A percentile compares a stretch with the other conserved stretches of the same genome.
These are phyloP conservation scores for Meleagris gallopavo DNA, from an alignment of 2,113 vertebrate genomes.

Conservation along the genomic window DNA sequence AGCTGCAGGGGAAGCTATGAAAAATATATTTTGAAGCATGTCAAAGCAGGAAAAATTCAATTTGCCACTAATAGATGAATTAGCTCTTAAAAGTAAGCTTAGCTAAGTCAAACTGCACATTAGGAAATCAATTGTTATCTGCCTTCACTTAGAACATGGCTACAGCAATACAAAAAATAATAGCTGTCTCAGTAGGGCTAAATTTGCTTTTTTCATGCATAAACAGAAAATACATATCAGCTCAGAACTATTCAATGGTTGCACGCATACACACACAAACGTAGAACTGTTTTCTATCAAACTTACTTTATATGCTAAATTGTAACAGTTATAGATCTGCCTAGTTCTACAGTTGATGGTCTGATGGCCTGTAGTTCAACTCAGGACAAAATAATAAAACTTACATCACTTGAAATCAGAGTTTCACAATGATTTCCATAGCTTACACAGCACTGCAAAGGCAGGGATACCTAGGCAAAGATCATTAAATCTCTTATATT, in stretches of 20 bases:
- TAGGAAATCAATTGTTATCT: not conserved
- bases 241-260: not conserved
- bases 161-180: not conserved
- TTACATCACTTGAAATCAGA: accelerated
- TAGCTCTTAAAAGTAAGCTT: slow-evolving; percentile 10
- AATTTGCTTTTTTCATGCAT: not conserved
- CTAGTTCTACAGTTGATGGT: not conserved
- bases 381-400: not conserved
- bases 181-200: not conserved
- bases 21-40: not conserved
- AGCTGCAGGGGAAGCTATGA: not conserved
- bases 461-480: not conserved
- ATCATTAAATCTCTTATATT: not conserved
- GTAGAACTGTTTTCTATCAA: not conserved
- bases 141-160: not conserved
- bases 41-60: slow-evolving; percentile 23
- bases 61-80: not conserved
- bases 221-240: not conserved
- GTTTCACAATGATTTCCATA: not conserved
- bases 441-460: not conserved
- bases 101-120: not conserved
- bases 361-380: not conserved
- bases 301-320: not conserved
- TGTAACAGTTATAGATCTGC: not conserved
- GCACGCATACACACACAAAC: accelerated